phyloP scores from a whole-genome alignment of 2,888 invertebrate genomes.

The Sinohyriopsis cumingii region DNA sequence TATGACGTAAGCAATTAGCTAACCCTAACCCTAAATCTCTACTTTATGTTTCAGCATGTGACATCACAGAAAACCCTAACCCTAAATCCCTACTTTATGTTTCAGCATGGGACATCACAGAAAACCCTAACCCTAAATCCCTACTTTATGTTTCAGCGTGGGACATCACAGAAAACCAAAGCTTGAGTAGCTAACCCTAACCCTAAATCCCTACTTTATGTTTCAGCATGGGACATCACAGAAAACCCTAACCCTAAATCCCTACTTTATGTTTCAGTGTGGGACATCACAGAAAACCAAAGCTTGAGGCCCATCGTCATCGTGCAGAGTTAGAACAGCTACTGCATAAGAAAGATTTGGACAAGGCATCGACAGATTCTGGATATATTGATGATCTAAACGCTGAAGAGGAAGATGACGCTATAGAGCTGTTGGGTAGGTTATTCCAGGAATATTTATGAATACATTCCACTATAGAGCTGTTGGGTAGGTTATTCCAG shows the following conservation, averaged over 20 bases:
- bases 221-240: too few relatives aligned
- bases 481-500: slow-evolving; percentile 44
- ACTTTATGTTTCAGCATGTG: slow-evolving; percentile 16
- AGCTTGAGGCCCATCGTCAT: slow-evolving; percentile 41
- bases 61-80: slow-evolving; percentile 37
- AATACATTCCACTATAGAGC: slow-evolving; percentile 42
- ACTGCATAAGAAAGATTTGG: slow-evolving; percentile 22
- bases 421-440: slow-evolving; percentile 59
- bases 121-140: slow-evolving; percentile 23
- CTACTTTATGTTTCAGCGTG: slow-evolving; percentile 11
- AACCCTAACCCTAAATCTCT: too few relatives aligned
- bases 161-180: slow-evolving; percentile 35
- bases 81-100: background rate
- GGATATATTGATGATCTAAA: slow-evolving; percentile 34
- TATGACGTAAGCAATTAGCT: too few relatives aligned
- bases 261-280: slow-evolving; percentile 10
- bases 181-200: too few relatives aligned
- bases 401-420: slow-evolving; percentile 49
- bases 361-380: slow-evolving; percentile 36
- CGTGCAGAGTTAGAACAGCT: slow-evolving; percentile 45
- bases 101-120: slow-evolving; percentile 28
- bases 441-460: background rate
- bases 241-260: too few relatives aligned
- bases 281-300: slow-evolving; percentile 34
- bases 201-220: too few relatives aligned